A percentile compares a stretch with the other conserved stretches of the same genome.
Evolutionary conservation across 2,888 invertebrate genomes (phyloP).

Genomic region (Drosophila multiciliata): DNA sequence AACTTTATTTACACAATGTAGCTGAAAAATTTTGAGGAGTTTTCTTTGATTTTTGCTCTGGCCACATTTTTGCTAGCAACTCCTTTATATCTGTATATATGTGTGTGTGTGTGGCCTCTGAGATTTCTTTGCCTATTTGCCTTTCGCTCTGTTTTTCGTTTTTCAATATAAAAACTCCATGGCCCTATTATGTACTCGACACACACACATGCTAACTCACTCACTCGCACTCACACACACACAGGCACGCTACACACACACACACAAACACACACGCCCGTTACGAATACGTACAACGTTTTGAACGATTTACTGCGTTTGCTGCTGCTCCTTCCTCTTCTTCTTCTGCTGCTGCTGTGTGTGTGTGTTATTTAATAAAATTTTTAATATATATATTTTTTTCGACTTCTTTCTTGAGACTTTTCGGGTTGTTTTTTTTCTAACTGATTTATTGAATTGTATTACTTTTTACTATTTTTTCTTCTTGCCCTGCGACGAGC

Average conservation of each 20-base stretch:
- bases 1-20: constrained; percentile 51
- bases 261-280: constrained; percentile 52
- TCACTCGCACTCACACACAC: constrained; percentile 45
- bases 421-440: constrained; percentile 23
- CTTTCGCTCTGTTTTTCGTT: constrained; percentile 48
- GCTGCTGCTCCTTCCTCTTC: constrained; percentile 22
- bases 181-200: constrained; percentile 79
- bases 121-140: constrained; percentile 31
- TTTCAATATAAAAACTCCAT: constrained; percentile 76
- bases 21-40: constrained; percentile 6
- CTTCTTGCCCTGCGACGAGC: constrained; percentile 69
- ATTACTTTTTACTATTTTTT: constrained; percentile 37
- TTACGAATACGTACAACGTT: constrained; percentile 61
- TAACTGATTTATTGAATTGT: constrained; percentile 32
- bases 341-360: constrained; percentile 22
- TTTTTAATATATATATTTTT: constrained; percentile 13
- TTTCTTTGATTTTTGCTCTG: constrained; percentile 52
- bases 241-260: constrained; percentile 48
- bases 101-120: constrained; percentile 42
- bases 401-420: constrained; percentile 19
- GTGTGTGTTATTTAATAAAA: constrained; percentile 13
- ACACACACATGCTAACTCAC: constrained; percentile 66
- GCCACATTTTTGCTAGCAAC: constrained; percentile 61
- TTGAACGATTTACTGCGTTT: constrained; percentile 33
- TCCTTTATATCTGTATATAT: constrained; percentile 25